Conservation (phyloP, 92 coral and sea anemone species). For the Pocillopora meandrina region DNA sequence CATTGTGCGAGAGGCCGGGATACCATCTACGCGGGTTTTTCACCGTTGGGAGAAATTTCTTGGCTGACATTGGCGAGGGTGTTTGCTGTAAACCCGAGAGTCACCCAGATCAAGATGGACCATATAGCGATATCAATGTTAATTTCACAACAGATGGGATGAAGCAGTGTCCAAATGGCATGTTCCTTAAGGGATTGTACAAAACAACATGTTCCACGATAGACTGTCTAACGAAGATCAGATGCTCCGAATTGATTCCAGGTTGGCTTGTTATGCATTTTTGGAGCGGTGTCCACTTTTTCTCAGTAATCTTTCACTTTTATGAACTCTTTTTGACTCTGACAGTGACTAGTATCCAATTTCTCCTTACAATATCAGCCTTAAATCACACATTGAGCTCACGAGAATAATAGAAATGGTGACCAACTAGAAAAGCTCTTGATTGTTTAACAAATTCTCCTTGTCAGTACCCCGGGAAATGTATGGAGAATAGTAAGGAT, state of each 20-base stretch:
- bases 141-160: constrained; percentile 8
- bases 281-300: background rate
- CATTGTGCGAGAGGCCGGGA: background rate
- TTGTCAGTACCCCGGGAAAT: too few relatives aligned
- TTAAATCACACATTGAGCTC: too few relatives aligned
- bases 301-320: background rate
- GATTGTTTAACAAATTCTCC: too few relatives aligned
- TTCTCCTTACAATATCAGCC: too few relatives aligned
- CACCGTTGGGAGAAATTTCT: constrained; percentile 15
- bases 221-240: constrained; percentile 5
- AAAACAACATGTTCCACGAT: background rate
- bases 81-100: background rate
- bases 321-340: too few relatives aligned
- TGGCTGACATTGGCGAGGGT: background rate
- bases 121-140: background rate
- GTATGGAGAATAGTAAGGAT: too few relatives aligned
- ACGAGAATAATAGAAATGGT: too few relatives aligned
- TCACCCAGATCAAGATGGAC: background rate
- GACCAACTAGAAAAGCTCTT: too few relatives aligned
- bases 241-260: constrained; percentile 5
- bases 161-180: background rate
- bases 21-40: constrained; percentile 3
- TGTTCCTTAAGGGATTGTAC: constrained; percentile 1
- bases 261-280: background rate
- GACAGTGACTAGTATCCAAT: too few relatives aligned